Base-by-base conservation (phyloP, 2,113 vertebrate genomes). In the Zosterops japonicus region DNA sequence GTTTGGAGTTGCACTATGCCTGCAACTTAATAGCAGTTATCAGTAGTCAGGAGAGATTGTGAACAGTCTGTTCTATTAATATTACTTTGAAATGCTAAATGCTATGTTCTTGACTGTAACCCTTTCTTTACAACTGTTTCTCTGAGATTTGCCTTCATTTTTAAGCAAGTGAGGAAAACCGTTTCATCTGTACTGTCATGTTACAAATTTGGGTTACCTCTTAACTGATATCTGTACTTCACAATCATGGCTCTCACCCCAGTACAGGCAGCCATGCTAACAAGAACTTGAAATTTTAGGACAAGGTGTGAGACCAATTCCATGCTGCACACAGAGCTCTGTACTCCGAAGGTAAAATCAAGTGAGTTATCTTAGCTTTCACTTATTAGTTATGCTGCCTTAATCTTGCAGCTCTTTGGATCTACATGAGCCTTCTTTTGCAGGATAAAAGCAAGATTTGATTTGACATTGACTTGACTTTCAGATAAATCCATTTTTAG, bases 381-480 rank as follows among this genome's bases (percentile, higher is more conserved):
- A 46, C 6, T 55, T 83, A 76, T 80, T 59, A 91, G 67, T 56
- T 86, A 70, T 41, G 8, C 85, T 78, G 61, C 49, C 56, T 81
- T 88, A 94, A 77, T 93, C 52, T 92, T 83, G 24, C 35, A 71
- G 76, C 24, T 83, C 36, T 92, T 89, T 5, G 17, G n/a, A 67
- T 89, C 68, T 90, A 91, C 24, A 0, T 67, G 44, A 95, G 76
- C 42, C 16, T 90, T 90, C 72, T 81, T 50, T 75, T 90, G 44
- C 80, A 68, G 89, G 57, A 92, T 78, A 87, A 90, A 93, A 84
- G 77, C 31, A 75, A 72, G 79, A 88, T 86, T 85, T 93, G 72
- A 88, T 94, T 92, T 93, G 79, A 89, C 83, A 89, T 84, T 94
- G 80, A 68, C 76, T 90, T 88, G 76, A 92, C 94, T 95, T 96